phyloP scores from a whole-genome alignment of 2,888 invertebrate genomes.

The Sinopyrophorus schimmeli region DNA sequence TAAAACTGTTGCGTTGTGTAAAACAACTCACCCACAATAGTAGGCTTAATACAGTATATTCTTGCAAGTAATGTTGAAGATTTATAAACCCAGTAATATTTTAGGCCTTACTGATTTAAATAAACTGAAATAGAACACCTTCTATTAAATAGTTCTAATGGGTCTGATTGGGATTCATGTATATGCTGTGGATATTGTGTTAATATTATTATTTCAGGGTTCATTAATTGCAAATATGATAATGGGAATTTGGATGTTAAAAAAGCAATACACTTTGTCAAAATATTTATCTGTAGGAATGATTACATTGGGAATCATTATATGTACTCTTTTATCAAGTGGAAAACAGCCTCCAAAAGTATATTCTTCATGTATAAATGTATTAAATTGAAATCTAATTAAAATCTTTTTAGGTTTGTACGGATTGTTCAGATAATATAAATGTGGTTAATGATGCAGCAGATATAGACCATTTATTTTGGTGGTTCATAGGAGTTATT shows the following conservation, averaged over 20 bases:
- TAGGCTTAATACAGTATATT: too few species aligned
- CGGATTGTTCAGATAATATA: conserved; percentile 44
- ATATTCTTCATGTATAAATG: conserved; percentile 10
- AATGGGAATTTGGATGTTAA: conserved; percentile 88
- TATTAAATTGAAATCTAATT: too few species aligned
- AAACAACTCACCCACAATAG: too few species aligned
- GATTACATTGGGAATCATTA: conserved; percentile 89
- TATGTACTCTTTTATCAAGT: conserved; percentile 87
- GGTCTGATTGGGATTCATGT: too few species aligned
- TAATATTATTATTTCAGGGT: conserved; percentile 73
- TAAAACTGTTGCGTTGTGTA: too few species aligned
- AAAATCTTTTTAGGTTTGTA: conserved; percentile 19
- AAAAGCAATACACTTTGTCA: conserved; percentile 75
- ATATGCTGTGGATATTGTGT: too few species aligned
- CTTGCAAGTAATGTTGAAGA: too few species aligned
- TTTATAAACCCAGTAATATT: too few species aligned
- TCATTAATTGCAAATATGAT: conserved; percentile 96
- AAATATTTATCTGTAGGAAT: conserved; percentile 91
- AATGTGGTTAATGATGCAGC: conserved; percentile 54
- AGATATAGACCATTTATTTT: conserved; percentile 63
- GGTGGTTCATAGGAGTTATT: conserved; percentile 73
- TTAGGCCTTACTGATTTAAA: too few species aligned
- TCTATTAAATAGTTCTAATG: too few species aligned
- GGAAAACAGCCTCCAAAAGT: conserved; percentile 62
- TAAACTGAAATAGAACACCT: too few species aligned